Base-by-base conservation (phyloP, 2,113 vertebrate species). In the Nothobranchius kuhntae region DNA sequence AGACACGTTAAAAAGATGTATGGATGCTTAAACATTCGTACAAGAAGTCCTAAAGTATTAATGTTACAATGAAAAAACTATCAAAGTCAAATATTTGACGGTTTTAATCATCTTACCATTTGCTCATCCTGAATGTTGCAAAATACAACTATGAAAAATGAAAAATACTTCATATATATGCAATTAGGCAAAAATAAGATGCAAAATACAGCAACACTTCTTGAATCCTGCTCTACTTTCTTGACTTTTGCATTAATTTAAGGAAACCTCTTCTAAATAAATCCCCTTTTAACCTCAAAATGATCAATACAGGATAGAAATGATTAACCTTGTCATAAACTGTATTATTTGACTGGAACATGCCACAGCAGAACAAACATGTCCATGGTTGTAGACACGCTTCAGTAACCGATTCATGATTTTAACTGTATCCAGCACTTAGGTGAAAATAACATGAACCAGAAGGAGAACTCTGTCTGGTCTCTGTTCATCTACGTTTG, bases 401-500 rank as follows among this genome's bases (percentile, higher is more conserved):
- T 40, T 55, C 65, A 17, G 10, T 68, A 77, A 81, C 38, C 7
- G 38, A 40, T 9, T 40, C 38, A 40, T 7, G 38, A 4, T 40
- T 40, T 40, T 40, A 40, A 40, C 9, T 40, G 73, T 81, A 84
- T 81, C 67, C 84, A 83, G 75, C 77, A 86, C 68, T 70, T 66
- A 84, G 65, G 75, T 75, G 53, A 78, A 83, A 86, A 78, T 74
- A 83, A 85, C 78, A 73, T 71, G 47, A 87, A 80, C 58, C 81
- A 85, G 76, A 82, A 57, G 80, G 73, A 75, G 62, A 74, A 73
- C 46, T 67, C 38, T 71, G 63, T 60, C 75, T 77, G 59, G 50
- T 81, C 72, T 83, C 50, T 76, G 75, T 87, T 87, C 81, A 80
- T 84, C 71, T 73, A 76, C 79, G 82, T 36, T 85, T 73, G 75